These are phyloP conservation scores for Margarornis squamiger DNA, from an alignment of 2,797 vertebrate species.

Conservation along the genomic window DNA sequence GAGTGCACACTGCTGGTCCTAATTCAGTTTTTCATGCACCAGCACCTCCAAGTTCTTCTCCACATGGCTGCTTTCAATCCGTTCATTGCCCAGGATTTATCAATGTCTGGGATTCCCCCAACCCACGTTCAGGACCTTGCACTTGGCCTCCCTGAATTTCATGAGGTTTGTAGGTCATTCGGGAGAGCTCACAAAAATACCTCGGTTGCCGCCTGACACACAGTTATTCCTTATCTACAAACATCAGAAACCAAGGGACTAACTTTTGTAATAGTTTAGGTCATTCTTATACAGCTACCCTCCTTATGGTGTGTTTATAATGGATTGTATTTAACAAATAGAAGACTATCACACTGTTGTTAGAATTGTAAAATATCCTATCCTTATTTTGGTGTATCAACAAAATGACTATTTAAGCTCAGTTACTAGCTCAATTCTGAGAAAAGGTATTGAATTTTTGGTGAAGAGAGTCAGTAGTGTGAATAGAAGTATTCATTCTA, in stretches of 20 bases:
- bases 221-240: background rate
- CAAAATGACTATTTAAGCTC: background rate
- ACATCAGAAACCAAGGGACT: background rate
- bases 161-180: background rate
- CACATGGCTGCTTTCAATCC: background rate
- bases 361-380: background rate
- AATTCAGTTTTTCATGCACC: background rate
- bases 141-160: background rate
- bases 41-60: background rate
- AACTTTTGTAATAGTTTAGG: background rate
- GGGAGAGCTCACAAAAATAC: background rate
- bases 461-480: background rate
- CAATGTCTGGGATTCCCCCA: background rate
- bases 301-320: background rate
- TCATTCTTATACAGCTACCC: background rate
- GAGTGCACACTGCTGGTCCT: fast-evolving
- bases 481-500: background rate
- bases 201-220: background rate
- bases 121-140: background rate
- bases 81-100: background rate
- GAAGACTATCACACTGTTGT: background rate
- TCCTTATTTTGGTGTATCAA: background rate
- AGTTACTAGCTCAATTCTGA: background rate
- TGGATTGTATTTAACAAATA: background rate
- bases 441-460: background rate